phyloP scores from a whole-genome alignment of 2,888 invertebrate species.

The Ochropacha duplaris region DNA sequence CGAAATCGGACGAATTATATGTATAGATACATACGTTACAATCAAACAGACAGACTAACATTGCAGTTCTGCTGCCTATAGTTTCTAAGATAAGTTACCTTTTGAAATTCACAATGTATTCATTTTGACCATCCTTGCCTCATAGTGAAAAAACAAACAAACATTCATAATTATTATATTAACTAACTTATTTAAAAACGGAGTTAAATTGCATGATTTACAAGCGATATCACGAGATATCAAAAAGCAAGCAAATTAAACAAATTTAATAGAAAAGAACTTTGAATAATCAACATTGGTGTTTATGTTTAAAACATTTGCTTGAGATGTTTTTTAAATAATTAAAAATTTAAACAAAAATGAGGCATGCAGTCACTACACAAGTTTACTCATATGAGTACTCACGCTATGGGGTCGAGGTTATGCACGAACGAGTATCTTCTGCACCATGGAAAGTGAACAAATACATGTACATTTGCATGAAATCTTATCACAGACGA shows the following conservation, averaged over 20 bases:
- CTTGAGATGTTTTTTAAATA: too few relatives aligned
- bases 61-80: too few relatives aligned
- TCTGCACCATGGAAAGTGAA: constrained; percentile 70
- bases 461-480: constrained; percentile 24
- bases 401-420: constrained; percentile 74
- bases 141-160: too few relatives aligned
- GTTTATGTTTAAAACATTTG: too few relatives aligned
- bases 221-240: background rate
- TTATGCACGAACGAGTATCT: constrained; percentile 78
- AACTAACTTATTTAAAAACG: background rate
- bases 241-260: background rate
- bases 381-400: constrained; percentile 32
- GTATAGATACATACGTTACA: too few relatives aligned
- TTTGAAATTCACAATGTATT: too few relatives aligned
- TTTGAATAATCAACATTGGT: too few relatives aligned
- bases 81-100: background rate
- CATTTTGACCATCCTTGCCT: too few relatives aligned
- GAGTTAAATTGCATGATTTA: background rate
- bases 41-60: too few relatives aligned
- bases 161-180: too few relatives aligned
- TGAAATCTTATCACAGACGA: constrained; percentile 29
- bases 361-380: constrained; percentile 29
- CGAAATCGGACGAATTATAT: too few relatives aligned
- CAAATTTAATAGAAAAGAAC: too few relatives aligned
- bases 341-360: background rate